A percentile compares a stretch with the other conserved stretches of the same genome.
phyloP scores from a whole-genome alignment of 2,888 invertebrate species.

The Minunthozetes semirufus region DNA sequence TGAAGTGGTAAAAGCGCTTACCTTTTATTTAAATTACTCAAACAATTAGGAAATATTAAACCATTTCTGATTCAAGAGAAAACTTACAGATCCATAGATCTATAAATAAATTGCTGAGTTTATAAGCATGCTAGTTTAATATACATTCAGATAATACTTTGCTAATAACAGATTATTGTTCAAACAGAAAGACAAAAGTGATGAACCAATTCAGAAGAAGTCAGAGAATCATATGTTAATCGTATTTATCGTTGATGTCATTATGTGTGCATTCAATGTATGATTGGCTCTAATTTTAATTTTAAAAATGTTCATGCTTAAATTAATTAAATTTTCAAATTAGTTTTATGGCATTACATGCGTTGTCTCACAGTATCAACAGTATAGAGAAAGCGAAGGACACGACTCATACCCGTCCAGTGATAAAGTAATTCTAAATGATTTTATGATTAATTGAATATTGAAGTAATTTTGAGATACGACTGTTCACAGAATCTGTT shows the following conservation, averaged over 20 bases:
- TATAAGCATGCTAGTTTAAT: no score
- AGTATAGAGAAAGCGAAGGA: background rate
- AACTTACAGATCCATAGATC: no score
- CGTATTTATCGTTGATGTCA: background rate
- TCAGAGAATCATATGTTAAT: background rate
- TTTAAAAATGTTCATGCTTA: background rate
- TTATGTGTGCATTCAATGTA: slow-evolving; percentile 8
- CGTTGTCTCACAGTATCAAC: background rate
- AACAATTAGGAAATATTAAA: no score
- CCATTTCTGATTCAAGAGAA: no score
- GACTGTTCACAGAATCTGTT: background rate
- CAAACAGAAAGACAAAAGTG: background rate
- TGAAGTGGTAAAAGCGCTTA: background rate
- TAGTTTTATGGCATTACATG: background rate
- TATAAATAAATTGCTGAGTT: no score
- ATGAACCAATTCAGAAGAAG: background rate
- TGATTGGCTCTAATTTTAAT: background rate
- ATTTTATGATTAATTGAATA: background rate
- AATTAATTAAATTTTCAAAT: background rate
- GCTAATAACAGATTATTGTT: background rate
- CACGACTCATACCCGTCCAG: background rate
- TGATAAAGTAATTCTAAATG: background rate
- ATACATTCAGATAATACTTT: background rate
- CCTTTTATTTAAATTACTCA: no score
- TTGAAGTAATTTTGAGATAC: background rate